Evolutionary conservation across 2,888 invertebrate species (phyloP).

Genomic region (Phalera bucephala): DNA sequence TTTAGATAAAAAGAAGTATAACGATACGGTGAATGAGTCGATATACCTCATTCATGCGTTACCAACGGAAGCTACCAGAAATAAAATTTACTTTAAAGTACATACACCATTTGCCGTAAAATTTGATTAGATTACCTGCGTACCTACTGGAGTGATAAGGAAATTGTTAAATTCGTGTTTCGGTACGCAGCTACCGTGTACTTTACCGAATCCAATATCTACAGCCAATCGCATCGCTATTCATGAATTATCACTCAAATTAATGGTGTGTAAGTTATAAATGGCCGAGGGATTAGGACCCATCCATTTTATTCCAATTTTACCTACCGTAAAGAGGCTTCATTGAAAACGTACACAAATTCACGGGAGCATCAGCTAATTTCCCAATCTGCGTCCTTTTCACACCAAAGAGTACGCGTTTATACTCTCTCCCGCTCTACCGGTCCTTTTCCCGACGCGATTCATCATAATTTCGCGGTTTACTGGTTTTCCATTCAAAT

Average conservation of each 20-base stretch:
- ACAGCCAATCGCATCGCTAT: constrained; percentile 70
- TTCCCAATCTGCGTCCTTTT: constrained; percentile 62
- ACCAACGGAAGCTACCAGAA: neutral
- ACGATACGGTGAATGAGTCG: neutral
- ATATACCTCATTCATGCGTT: neutral
- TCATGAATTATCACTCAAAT: constrained; percentile 80
- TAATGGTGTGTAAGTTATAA: constrained; percentile 83
- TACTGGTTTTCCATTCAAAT: constrained; percentile 78
- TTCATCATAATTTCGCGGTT: constrained; percentile 84
- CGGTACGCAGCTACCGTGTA: constrained; percentile 48
- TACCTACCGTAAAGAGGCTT: constrained; percentile 81
- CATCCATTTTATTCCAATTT: constrained; percentile 82
- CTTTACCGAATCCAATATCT: constrained; percentile 58
- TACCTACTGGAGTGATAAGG: constrained; percentile 40
- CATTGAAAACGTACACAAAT: constrained; percentile 83
- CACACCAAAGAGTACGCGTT: constrained; percentile 32
- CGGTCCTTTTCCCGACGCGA: constrained; percentile 70
- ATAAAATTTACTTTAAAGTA: constrained; percentile 3
- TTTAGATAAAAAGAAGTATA: neutral
- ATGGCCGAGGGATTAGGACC: constrained; percentile 78
- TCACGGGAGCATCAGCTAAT: constrained; percentile 78
- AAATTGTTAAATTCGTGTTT: constrained; percentile 31
- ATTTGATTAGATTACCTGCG: constrained; percentile 48
- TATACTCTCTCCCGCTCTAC: constrained; percentile 52
- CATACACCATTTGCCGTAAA: constrained; percentile 31